phyloP scores from a whole-genome alignment of 2,113 vertebrate genomes.

The Platysteira castanea region DNA sequence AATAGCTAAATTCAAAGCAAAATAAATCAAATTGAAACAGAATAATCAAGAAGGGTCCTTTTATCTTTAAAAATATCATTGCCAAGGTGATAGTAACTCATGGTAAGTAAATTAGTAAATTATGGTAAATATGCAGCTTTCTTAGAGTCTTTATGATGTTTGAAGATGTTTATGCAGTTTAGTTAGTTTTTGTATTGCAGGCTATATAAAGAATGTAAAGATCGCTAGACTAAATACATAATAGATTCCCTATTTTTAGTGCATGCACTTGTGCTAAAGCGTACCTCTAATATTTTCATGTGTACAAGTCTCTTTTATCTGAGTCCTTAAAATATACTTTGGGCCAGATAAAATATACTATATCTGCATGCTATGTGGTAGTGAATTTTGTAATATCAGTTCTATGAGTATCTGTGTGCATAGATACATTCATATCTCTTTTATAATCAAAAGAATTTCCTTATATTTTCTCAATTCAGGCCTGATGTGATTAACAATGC shows the following conservation, averaged over 20 bases:
- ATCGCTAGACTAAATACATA: neutral
- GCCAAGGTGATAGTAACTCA: neutral
- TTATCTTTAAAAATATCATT: neutral
- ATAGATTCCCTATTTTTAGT: neutral
- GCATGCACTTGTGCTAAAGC: neutral
- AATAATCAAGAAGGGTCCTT: neutral
- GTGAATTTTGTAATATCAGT: neutral
- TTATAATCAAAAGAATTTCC: neutral
- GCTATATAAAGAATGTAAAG: neutral
- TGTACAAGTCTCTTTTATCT: neutral
- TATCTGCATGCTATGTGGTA: neutral
- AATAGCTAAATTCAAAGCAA: neutral
- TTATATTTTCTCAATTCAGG: neutral
- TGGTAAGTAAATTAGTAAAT: neutral
- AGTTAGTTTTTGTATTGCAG: neutral
- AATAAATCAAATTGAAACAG: neutral
- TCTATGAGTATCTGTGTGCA: neutral
- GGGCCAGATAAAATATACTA: too few species aligned
- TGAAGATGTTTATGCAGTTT: neutral
- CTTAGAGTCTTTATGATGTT: neutral
- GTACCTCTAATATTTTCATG: neutral
- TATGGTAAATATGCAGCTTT: neutral
- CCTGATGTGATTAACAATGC: neutral
- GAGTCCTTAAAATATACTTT: neutral
- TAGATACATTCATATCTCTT: neutral